phyloP scores from a whole-genome alignment of 2,113 vertebrate genomes.

The Polyodon spathula region DNA sequence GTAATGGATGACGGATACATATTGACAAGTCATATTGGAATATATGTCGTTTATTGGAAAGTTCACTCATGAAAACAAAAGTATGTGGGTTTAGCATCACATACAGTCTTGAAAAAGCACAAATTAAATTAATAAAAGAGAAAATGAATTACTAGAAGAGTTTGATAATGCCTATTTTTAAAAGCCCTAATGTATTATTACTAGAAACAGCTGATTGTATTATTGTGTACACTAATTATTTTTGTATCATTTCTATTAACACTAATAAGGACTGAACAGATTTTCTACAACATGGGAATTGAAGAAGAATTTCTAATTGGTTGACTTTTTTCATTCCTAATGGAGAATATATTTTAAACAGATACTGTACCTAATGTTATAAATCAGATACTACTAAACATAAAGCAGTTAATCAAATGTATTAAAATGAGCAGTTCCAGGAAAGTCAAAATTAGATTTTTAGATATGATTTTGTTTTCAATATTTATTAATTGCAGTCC shows the following conservation, averaged over 20 bases:
- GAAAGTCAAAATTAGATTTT: conserved; percentile 69
- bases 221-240: conserved; percentile 60
- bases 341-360: conserved; percentile 68
- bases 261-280: conserved; percentile 65
- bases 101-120: no score
- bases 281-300: conserved; percentile 54
- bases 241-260: conserved; percentile 57
- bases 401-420: conserved; percentile 82
- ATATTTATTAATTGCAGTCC: conserved; percentile 74
- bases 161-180: conserved; percentile 54
- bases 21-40: no score
- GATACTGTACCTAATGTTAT: conserved; percentile 67
- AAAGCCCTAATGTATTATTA: conserved; percentile 51
- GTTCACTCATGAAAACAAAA: no score
- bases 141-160: conserved; percentile 43
- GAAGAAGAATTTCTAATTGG: conserved; percentile 69
- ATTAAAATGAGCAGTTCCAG: conserved; percentile 75
- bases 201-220: conserved; percentile 58
- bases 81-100: no score
- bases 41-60: no score
- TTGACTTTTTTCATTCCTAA: conserved; percentile 66
- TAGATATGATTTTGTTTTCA: conserved; percentile 65
- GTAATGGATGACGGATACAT: no score
- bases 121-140: not conserved
- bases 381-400: conserved; percentile 65